Base-by-base conservation (phyloP, 2,888 invertebrate species). In the Polyommatus iphigenia region DNA sequence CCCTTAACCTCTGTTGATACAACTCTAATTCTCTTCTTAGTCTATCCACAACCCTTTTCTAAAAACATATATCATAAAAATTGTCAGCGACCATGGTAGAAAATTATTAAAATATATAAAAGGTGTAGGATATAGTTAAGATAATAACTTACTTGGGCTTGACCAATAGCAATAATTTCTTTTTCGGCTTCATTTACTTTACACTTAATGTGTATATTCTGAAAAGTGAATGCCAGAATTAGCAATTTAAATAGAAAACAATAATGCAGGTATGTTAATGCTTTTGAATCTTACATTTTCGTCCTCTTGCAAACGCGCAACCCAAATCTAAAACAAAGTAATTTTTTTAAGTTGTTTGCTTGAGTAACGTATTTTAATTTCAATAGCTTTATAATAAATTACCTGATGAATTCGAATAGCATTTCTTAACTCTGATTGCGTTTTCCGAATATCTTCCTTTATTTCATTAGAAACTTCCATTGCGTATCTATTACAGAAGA, bases 391-490 rank as follows among this genome's bases (percentile, higher is more conserved):
- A 73, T 5, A 24, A 6, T 46, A 24, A 62, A 54, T 89, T 87
- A 95, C 95, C 95, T 95, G 95, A 91, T 95, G 95, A 87, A 95
- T 91, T 85, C 95, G 92, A 85, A 96, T 95, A 80, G 95, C 95
- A 86, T 95, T 95, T 92, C 95, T 95, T 84, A 95, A 91, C 85
- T 95, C 95, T 79, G 91, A 91, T 87, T 95, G 95, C 81, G 95
- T 94, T 88, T 92, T 92, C 79, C 94, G 91, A 87, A 96, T 95
- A 85, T 95, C 95, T 89, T 95, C 95, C 85, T 95, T 95, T 85
- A 95, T 94, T 88, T 95, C 93, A 85, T 95, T 95, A 79, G 95
- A 95, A 82, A 95, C 95, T 94, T 95, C 95, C 95, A 95, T 95
- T 78, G 46, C 62, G 71, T 13, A 13, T 18, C 20, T 29, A 46